These are phyloP conservation scores for Paramormyrops hopkinsi DNA, from an alignment of 2,797 vertebrate genomes.

Conservation along the genomic window DNA sequence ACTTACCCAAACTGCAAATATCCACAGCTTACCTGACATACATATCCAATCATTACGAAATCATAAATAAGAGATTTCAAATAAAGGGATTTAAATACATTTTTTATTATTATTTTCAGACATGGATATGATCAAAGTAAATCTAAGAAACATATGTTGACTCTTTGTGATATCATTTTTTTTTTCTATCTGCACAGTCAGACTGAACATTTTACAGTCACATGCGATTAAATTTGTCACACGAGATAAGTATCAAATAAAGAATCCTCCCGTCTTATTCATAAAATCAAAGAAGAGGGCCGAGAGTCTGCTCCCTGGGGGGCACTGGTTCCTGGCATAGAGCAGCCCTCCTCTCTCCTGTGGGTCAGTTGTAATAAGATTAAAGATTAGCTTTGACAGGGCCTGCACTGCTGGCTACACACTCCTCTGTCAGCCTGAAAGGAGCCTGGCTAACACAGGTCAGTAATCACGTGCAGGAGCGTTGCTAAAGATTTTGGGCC, in stretches of 20 bases:
- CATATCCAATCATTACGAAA: background rate
- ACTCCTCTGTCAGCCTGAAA: background rate
- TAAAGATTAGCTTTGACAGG: conserved; percentile 18
- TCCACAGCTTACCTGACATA: background rate
- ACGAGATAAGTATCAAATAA: conserved; percentile 11
- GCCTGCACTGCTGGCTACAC: background rate
- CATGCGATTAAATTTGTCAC: background rate
- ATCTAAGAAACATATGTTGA: conserved; percentile 7
- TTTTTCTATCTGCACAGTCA: background rate
- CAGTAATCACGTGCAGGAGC: background rate
- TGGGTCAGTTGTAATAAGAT: conserved; percentile 18
- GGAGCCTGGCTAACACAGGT: background rate
- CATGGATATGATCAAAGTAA: conserved; percentile 2
- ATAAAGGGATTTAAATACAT: background rate
- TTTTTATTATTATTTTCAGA: background rate
- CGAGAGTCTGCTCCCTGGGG: background rate
- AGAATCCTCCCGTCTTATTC: conserved; percentile 4
- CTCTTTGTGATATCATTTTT: background rate
- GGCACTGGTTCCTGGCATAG: conserved; percentile 33
- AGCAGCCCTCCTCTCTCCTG: background rate
- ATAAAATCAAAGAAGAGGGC: background rate
- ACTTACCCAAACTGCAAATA: background rate
- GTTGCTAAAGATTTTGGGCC: background rate
- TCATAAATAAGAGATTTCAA: background rate
- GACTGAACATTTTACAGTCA: background rate